A percentile compares a stretch with the other conserved stretches of the same genome.
These are phyloP conservation scores for Drosophila nigritarsus DNA, from an alignment of 2,888 invertebrate genomes.

Conservation along the genomic window DNA sequence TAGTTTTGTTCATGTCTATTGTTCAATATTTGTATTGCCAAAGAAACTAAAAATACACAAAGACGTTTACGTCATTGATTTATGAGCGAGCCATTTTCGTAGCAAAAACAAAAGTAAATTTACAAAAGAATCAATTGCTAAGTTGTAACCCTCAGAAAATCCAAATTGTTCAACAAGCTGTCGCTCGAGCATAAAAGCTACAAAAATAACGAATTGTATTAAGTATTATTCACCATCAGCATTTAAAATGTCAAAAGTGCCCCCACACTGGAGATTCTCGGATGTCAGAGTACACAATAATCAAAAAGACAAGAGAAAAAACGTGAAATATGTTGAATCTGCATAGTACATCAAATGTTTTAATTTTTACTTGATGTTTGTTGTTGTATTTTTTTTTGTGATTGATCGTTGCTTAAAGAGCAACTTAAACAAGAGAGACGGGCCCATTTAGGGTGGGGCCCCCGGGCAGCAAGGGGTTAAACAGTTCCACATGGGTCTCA, in stretches of 20 bases:
- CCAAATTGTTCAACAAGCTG: slow-evolving; percentile 29
- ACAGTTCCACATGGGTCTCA: slow-evolving; percentile 64
- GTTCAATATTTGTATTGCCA: slow-evolving; percentile 22
- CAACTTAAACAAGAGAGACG: slow-evolving; percentile 45
- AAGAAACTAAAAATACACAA: slow-evolving; percentile 16
- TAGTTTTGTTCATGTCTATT: slow-evolving; percentile 26
- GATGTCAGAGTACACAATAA: slow-evolving; percentile 6
- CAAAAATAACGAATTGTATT: slow-evolving; percentile 42
- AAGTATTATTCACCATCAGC: slow-evolving; percentile 51
- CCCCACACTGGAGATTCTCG: slow-evolving; percentile 34
- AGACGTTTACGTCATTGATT: slow-evolving; percentile 46
- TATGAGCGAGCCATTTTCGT: slow-evolving; percentile 21
- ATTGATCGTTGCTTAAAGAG: slow-evolving; percentile 73
- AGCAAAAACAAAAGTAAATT: neutral
- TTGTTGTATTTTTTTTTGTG: slow-evolving; percentile 37
- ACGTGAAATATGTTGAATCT: slow-evolving; percentile 45
- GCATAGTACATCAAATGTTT: slow-evolving; percentile 50
- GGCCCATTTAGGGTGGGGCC: slow-evolving; percentile 35
- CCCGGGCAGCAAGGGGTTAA: slow-evolving; percentile 57
- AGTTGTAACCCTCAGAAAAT: slow-evolving; percentile 32
- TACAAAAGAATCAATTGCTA: slow-evolving; percentile 15
- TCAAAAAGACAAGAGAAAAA: neutral
- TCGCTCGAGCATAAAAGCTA: slow-evolving; percentile 10
- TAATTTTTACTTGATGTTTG: slow-evolving; percentile 5
- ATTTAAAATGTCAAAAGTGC: slow-evolving; percentile 66